These are phyloP conservation scores for Oxygymnocypris stewartii DNA, from an alignment of 2,113 vertebrate genomes.

Conservation along the genomic window DNA sequence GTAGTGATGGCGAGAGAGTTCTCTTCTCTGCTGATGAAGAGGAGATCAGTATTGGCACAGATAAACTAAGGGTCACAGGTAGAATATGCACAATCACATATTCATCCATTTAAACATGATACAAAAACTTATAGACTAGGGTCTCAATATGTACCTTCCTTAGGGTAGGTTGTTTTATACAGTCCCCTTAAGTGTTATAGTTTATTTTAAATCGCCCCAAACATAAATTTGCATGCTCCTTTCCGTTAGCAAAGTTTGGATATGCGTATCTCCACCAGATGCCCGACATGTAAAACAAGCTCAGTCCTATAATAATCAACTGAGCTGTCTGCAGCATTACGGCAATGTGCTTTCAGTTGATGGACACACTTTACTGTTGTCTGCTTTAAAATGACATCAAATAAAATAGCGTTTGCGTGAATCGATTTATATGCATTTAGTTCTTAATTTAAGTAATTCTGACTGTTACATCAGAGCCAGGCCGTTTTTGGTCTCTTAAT, in stretches of 20 bases:
- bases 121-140: neutral
- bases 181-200: neutral
- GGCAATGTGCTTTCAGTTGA: neutral
- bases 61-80: constrained; percentile 96
- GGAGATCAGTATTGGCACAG: constrained; percentile 91
- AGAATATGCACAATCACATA: constrained; percentile 37
- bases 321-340: neutral
- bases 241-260: neutral
- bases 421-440: neutral
- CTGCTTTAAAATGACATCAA: neutral
- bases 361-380: neutral
- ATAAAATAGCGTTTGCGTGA: neutral
- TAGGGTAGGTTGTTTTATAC: neutral
- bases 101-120: neutral
- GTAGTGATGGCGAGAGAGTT: constrained; percentile 81
- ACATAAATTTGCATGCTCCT: neutral
- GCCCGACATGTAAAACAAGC: neutral
- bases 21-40: constrained; percentile 95
- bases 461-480: neutral
- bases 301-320: neutral
- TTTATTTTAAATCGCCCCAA: neutral
- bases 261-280: neutral
- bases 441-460: neutral
- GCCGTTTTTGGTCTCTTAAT: neutral
- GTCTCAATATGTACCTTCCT: neutral